A percentile compares a stretch with the other conserved stretches of the same genome.
phyloP scores from a whole-genome alignment of 2,797 vertebrate genomes.

The Pangasius djambal region DNA sequence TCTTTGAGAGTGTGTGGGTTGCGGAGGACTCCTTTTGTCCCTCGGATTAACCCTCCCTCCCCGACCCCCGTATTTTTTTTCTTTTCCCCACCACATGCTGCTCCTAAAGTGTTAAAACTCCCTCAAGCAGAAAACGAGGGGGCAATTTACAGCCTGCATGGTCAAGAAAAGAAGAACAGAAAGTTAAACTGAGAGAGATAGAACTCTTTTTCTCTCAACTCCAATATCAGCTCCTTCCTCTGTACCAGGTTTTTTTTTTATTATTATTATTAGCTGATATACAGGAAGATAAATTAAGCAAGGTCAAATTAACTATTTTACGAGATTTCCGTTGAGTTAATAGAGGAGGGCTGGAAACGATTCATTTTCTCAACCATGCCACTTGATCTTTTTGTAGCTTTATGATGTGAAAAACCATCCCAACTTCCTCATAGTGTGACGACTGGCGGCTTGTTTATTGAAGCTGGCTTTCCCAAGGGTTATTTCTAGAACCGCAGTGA shows the following conservation, averaged over 20 bases:
- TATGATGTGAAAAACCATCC: conserved; percentile 11
- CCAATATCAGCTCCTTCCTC: neutral
- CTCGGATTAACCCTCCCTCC: conserved; percentile 67
- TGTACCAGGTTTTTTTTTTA: neutral
- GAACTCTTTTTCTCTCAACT: neutral
- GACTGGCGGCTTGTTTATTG: neutral
- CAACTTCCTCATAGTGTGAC: neutral
- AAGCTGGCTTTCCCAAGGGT: conserved; percentile 15
- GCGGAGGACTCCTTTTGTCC: conserved; percentile 70
- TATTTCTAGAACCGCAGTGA: conserved; percentile 17
- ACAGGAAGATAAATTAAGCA: neutral
- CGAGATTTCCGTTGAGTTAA: conserved; percentile 7
- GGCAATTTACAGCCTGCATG: conserved; percentile 66
- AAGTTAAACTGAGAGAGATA: neutral
- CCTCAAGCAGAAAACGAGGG: conserved; percentile 76
- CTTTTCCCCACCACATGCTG: conserved; percentile 66
- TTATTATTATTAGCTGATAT: neutral
- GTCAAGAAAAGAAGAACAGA: conserved; percentile 1
- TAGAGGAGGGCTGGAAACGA: neutral
- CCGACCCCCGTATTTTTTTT: neutral
- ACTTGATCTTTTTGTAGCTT: conserved; percentile 26
- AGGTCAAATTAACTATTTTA: conserved; percentile 1
- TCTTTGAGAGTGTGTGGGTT: conserved; percentile 34
- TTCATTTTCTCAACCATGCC: neutral
- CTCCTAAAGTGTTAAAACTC: conserved; percentile 75